phyloP scores from a whole-genome alignment of 2,888 invertebrate genomes.

The Matsumyia berberina region DNA sequence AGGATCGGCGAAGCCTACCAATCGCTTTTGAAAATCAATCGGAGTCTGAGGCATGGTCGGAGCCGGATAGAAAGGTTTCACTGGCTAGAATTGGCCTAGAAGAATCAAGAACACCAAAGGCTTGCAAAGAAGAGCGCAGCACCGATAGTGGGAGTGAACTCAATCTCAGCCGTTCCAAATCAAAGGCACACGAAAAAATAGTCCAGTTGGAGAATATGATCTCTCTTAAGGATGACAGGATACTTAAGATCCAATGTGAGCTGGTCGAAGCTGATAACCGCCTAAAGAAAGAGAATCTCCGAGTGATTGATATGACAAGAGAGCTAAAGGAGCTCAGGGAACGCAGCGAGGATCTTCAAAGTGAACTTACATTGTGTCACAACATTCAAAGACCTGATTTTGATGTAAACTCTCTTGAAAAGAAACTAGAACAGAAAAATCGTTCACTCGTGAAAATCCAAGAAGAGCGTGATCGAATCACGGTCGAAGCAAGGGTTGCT shows the following conservation, averaged over 20 bases:
- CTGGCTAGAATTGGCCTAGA: slow-evolving; percentile 90
- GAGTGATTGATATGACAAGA: slow-evolving; percentile 79
- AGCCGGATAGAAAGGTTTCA: slow-evolving; percentile 93
- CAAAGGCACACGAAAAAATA: slow-evolving; percentile 83
- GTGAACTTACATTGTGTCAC: slow-evolving; percentile 77
- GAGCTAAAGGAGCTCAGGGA: slow-evolving; percentile 80
- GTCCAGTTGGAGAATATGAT: slow-evolving; percentile 83
- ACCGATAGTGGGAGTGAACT: slow-evolving; percentile 79
- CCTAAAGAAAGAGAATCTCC: slow-evolving; percentile 81
- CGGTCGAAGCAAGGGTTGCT: slow-evolving; percentile 80
- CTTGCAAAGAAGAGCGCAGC: slow-evolving; percentile 82
- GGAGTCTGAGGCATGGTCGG: slow-evolving; percentile 95
- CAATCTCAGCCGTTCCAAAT: slow-evolving; percentile 79
- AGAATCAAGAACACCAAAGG: slow-evolving; percentile 80
- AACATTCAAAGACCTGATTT: slow-evolving; percentile 66
- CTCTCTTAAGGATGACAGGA: slow-evolving; percentile 84
- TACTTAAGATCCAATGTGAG: slow-evolving; percentile 82
- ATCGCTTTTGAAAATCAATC: slow-evolving; percentile 83
- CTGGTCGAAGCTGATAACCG: slow-evolving; percentile 83
- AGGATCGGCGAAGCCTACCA: slow-evolving; percentile 82
- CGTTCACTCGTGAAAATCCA: slow-evolving; percentile 82
- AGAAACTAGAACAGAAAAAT: slow-evolving; percentile 80
- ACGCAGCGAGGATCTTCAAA: slow-evolving; percentile 80
- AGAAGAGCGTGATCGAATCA: slow-evolving; percentile 82
- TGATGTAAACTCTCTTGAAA: slow-evolving; percentile 77